Evolutionary conservation across 2,797 vertebrate genomes (phyloP).

Genomic region (Ctenopoma kingsleyae): DNA sequence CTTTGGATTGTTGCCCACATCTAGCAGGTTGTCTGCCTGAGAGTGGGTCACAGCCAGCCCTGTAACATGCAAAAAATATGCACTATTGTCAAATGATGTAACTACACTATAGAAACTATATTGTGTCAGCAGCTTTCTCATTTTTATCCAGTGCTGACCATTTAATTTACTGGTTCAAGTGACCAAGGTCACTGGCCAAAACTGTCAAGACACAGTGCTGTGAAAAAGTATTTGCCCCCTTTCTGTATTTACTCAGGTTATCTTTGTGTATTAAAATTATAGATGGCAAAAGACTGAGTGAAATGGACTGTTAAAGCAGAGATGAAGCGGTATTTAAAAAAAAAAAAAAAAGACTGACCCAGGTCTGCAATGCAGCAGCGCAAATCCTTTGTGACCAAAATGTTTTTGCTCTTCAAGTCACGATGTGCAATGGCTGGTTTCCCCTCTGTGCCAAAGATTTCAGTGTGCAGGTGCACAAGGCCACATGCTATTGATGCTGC

Average conservation of each 20-base stretch:
- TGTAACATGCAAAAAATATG: conserved; percentile 40
- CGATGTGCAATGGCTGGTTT: conserved; percentile 89
- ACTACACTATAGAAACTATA: too few species aligned
- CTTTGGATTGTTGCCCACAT: conserved; percentile 89
- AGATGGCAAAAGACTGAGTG: too few species aligned
- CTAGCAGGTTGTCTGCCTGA: conserved; percentile 87
- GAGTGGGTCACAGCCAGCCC: conserved; percentile 88
- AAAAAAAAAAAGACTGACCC: conserved; percentile 66
- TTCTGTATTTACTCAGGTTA: too few species aligned
- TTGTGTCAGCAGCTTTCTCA: too few species aligned
- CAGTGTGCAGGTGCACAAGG: conserved; percentile 87
- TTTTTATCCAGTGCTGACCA: too few species aligned
- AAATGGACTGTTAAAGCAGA: neutral
- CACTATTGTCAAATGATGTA: neutral
- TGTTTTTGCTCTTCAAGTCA: conserved; percentile 90
- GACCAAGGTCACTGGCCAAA: too few species aligned
- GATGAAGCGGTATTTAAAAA: neutral
- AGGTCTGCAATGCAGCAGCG: conserved; percentile 89
- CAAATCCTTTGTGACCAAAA: conserved; percentile 87
- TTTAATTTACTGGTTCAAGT: too few species aligned
- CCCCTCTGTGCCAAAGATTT: conserved; percentile 88
- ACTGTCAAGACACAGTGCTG: too few species aligned
- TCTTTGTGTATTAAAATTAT: too few species aligned
- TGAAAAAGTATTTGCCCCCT: too few species aligned
- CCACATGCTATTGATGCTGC: conserved; percentile 85